These are phyloP conservation scores for Protonibea diacanthus DNA, from an alignment of 2,797 vertebrate species.

Conservation along the genomic window DNA sequence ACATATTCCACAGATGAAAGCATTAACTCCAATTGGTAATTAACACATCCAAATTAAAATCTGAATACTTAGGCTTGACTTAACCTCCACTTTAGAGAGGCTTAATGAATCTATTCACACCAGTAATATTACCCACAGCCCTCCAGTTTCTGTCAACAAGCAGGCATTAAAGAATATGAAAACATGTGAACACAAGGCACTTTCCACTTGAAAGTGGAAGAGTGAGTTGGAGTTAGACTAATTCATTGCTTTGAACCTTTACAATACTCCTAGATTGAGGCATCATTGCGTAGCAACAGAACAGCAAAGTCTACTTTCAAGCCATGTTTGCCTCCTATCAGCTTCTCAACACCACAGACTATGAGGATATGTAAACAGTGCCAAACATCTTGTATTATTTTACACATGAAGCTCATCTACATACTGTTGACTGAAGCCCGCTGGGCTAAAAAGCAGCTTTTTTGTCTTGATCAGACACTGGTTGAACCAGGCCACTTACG, in stretches of 20 bases:
- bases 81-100: conserved; percentile 9
- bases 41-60: conserved; percentile 17
- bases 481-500: not conserved
- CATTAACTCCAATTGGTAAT: not conserved
- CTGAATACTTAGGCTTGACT: conserved; percentile 2
- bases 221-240: not conserved
- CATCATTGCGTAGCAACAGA: not conserved
- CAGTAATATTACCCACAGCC: not conserved
- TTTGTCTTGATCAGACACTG: not conserved
- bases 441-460: not conserved
- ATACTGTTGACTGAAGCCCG: not conserved
- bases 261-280: not conserved
- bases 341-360: not conserved
- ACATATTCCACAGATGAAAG: conserved; percentile 26
- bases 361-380: not conserved
- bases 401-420: not conserved
- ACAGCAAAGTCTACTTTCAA: not conserved
- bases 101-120: conserved; percentile 4
- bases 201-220: not conserved
- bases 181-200: not conserved
- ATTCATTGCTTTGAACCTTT: not conserved
- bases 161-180: not conserved
- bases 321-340: not conserved
- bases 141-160: not conserved
- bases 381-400: too few species aligned